A percentile compares a stretch with the other conserved stretches of the same genome.
phyloP scores from a whole-genome alignment of 2,888 invertebrate genomes.

The Coleophora deauratella region DNA sequence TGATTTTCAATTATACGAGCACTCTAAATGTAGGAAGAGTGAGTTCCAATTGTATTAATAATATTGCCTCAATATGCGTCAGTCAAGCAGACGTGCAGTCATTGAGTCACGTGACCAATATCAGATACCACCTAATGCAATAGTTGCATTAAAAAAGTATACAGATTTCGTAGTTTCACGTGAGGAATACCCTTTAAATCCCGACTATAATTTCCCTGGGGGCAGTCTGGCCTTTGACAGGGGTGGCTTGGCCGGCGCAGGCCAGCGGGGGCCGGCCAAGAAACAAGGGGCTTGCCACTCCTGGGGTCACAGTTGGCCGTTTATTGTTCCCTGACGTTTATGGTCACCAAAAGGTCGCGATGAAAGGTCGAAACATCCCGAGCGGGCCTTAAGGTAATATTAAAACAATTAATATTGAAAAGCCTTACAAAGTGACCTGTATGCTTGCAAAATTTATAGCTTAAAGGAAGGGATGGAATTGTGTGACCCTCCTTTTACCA shows the following conservation, averaged over 20 bases:
- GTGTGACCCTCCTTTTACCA: not conserved
- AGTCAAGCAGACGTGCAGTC: too few species aligned
- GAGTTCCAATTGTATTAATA: too few species aligned
- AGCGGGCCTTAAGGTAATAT: conserved; percentile 40
- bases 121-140: conserved; percentile 45
- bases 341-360: conserved; percentile 64
- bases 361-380: conserved; percentile 48
- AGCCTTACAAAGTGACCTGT: conserved; percentile 4
- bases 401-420: conserved; percentile 48
- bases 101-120: conserved; percentile 45
- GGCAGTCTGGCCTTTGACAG: conserved; percentile 65
- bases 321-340: conserved; percentile 69
- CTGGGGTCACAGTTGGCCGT: conserved; percentile 61
- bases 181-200: conserved; percentile 73
- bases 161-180: conserved; percentile 60
- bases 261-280: conserved; percentile 41
- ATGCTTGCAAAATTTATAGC: conserved; percentile 1
- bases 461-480: not conserved
- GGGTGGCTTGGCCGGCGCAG: conserved; percentile 56
- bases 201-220: conserved; percentile 73
- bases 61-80: too few species aligned
- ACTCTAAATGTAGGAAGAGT: too few species aligned
- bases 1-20: too few species aligned
- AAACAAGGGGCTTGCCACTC: conserved; percentile 42
- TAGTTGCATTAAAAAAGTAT: conserved; percentile 55